Evolutionary conservation across 2,797 vertebrate genomes (phyloP).

Genomic region (Apogon hyalosoma): DNA sequence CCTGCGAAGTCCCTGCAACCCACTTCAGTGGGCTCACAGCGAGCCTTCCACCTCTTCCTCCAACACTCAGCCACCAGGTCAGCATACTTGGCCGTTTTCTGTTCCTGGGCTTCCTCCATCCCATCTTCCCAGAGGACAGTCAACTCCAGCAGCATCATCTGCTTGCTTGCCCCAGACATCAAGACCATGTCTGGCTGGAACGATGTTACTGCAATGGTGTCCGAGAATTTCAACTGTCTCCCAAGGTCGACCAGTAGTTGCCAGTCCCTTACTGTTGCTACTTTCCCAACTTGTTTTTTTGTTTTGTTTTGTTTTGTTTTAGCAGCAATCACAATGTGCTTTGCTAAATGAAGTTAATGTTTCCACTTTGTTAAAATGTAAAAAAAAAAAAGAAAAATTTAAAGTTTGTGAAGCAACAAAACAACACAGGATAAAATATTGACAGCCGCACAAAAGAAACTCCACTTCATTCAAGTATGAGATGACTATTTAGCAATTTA

Average conservation of each 20-base stretch:
- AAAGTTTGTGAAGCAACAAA: constrained; percentile 22
- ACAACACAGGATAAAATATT: constrained; percentile 1
- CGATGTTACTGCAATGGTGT: neutral
- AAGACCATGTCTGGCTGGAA: neutral
- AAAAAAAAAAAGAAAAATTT: neutral
- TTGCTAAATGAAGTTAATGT: no score
- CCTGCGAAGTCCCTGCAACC: no score
- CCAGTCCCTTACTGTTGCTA: neutral
- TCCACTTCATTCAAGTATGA: constrained; percentile 11
- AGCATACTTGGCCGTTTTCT: no score
- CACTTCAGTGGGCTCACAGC: no score
- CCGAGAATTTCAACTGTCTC: no score
- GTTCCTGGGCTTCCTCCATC: no score
- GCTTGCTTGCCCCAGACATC: neutral
- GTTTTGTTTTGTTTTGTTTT: no score
- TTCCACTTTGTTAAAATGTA: no score
- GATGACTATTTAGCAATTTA: constrained; percentile 17
- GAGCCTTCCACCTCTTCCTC: neutral
- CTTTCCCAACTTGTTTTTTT: no score
- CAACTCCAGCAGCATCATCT: neutral
- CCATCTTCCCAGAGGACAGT: neutral
- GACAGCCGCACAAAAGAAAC: neutral
- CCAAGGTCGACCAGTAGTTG: neutral
- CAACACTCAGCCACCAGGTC: neutral
- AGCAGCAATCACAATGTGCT: no score